These are phyloP conservation scores for Poeciliopsis prolifica DNA, from an alignment of 2,113 vertebrate species.

Conservation along the genomic window DNA sequence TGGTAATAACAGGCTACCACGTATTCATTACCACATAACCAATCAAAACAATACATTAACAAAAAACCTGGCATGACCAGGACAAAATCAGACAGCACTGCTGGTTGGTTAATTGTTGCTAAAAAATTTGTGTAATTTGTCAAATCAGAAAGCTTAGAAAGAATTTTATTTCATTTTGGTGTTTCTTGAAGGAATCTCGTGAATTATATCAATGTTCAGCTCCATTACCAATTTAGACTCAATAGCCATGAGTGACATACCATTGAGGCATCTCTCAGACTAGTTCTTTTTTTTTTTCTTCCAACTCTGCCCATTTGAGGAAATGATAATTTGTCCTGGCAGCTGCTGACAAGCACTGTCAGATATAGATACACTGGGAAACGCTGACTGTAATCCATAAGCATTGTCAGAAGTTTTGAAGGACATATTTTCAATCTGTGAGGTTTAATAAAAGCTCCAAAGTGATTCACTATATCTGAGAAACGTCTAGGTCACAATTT, in stretches of 20 bases:
- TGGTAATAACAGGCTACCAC: neutral
- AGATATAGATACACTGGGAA: neutral
- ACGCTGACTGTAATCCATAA: neutral
- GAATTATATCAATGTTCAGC: neutral
- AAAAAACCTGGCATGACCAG: neutral
- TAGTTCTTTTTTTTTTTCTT: neutral
- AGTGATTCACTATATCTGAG: neutral
- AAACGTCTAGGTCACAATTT: neutral
- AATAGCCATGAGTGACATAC: neutral
- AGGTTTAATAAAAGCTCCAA: neutral
- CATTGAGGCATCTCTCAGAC: neutral
- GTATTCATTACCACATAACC: neutral
- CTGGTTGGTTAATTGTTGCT: too few species aligned
- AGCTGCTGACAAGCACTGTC: neutral
- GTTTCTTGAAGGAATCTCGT: too few species aligned
- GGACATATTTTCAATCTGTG: neutral
- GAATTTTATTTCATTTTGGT: too few species aligned
- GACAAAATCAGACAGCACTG: too few species aligned
- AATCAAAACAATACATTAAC: neutral
- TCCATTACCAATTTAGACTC: neutral
- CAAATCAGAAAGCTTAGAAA: neutral
- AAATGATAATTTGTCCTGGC: neutral
- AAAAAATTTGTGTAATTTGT: neutral
- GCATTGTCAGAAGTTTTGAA: neutral
- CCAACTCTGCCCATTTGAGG: neutral